phyloP scores from a whole-genome alignment of 2,797 vertebrate species.

The Danio choprae region DNA sequence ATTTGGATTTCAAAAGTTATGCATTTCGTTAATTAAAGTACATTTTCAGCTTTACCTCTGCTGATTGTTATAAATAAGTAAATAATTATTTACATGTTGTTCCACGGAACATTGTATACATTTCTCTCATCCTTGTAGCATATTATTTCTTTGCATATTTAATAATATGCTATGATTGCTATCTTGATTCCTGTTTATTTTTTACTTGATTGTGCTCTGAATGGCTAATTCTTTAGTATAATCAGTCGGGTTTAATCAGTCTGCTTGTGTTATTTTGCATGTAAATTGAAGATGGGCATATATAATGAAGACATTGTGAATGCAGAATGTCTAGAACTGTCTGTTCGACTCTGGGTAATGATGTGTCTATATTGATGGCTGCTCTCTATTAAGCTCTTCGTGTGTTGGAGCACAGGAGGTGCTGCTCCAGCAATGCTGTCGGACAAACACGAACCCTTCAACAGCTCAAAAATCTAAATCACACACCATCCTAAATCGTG shows the following conservation, averaged over 20 bases:
- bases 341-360: background rate
- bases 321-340: conserved; percentile 14
- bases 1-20: too few species aligned
- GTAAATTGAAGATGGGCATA: conserved; percentile 11
- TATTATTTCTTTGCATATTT: conserved; percentile 3
- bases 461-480: background rate
- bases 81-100: too few species aligned
- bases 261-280: conserved; percentile 8
- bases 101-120: background rate
- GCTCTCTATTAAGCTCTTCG: conserved; percentile 38
- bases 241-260: conserved; percentile 24
- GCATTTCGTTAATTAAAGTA: too few species aligned
- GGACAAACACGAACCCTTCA: conserved; percentile 27
- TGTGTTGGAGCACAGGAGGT: conserved; percentile 23
- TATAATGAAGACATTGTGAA: conserved; percentile 9
- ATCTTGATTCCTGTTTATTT: conserved; percentile 12
- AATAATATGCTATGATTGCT: conserved; percentile 16
- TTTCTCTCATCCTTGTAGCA: background rate
- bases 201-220: conserved; percentile 21
- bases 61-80: too few species aligned
- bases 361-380: background rate
- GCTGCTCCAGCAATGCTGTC: conserved; percentile 35
- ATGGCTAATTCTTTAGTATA: conserved; percentile 25
- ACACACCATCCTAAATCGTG: conserved; percentile 16
- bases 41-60: too few species aligned